Percentiles rank a stretch among this genome's conserved stretches.
Conservation (phyloP, 2,888 invertebrate genomes). For the Timandra comae region DNA sequence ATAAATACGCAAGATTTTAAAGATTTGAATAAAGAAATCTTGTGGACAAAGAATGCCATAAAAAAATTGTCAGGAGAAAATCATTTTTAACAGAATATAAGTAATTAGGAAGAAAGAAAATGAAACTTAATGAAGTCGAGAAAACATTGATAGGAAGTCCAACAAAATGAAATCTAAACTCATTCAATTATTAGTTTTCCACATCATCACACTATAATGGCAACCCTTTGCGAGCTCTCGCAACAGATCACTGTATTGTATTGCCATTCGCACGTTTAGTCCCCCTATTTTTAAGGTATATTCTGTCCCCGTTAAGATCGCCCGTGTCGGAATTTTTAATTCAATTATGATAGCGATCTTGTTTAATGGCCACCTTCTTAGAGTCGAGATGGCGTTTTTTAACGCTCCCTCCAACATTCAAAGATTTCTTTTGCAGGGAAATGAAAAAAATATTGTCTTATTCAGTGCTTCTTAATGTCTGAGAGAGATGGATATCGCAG, state of each 20-base stretch:
- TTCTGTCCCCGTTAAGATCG: constrained; percentile 39
- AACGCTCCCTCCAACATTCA: constrained; percentile 30
- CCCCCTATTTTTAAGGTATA: constrained; percentile 19
- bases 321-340: constrained; percentile 75
- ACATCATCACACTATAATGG: constrained; percentile 4
- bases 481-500: constrained; percentile 47
- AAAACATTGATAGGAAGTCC: too few relatives aligned
- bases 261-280: constrained; percentile 21
- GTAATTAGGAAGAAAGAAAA: too few relatives aligned
- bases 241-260: not conserved
- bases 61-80: too few relatives aligned
- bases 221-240: constrained; percentile 6
- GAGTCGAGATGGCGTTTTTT: constrained; percentile 47
- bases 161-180: too few relatives aligned
- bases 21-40: too few relatives aligned
- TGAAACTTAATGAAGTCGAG: too few relatives aligned
- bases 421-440: constrained; percentile 23
- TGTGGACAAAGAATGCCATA: too few relatives aligned
- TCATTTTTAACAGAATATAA: too few relatives aligned
- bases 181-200: not conserved
- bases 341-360: constrained; percentile 76
- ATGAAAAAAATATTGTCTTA: constrained; percentile 21
- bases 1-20: too few relatives aligned
- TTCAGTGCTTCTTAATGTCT: constrained; percentile 32
- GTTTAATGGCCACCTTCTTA: constrained; percentile 68